phyloP scores from a whole-genome alignment of 2,888 invertebrate genomes.

The Archips crataeganus region DNA sequence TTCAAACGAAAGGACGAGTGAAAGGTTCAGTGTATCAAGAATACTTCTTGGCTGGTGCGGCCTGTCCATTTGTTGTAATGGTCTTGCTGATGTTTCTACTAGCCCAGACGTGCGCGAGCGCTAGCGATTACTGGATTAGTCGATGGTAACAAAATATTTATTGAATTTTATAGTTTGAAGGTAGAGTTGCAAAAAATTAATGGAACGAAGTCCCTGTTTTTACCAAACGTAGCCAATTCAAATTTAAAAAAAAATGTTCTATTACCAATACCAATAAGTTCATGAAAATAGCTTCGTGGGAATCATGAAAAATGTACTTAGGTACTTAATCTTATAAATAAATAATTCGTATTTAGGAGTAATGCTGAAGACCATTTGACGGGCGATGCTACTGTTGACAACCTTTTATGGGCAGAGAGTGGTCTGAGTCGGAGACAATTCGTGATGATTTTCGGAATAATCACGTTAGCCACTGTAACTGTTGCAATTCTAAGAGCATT shows the following conservation, averaged over 20 bases:
- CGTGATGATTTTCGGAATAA: conserved; percentile 83
- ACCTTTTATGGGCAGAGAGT: conserved; percentile 68
- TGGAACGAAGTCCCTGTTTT: no score
- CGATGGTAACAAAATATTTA: conserved; percentile 61
- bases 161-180: background rate
- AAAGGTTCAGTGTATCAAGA: conserved; percentile 72
- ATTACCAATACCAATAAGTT: background rate
- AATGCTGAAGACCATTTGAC: conserved; percentile 73
- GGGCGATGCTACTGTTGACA: conserved; percentile 72
- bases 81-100: conserved; percentile 77
- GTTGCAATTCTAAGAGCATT: conserved; percentile 88
- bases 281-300: background rate
- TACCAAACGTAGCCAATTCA: background rate
- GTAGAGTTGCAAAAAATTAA: no score
- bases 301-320: background rate
- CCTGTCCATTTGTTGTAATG: conserved; percentile 59
- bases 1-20: conserved; percentile 71
- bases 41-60: conserved; percentile 70
- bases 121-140: conserved; percentile 79
- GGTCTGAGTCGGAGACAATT: conserved; percentile 67
- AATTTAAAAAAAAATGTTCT: background rate
- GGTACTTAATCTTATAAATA: background rate
- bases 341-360: conserved; percentile 61
- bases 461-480: conserved; percentile 84
- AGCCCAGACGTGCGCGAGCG: conserved; percentile 85